Base-by-base conservation (phyloP, 2,113 vertebrate genomes). In the Acinonyx jubatus region DNA sequence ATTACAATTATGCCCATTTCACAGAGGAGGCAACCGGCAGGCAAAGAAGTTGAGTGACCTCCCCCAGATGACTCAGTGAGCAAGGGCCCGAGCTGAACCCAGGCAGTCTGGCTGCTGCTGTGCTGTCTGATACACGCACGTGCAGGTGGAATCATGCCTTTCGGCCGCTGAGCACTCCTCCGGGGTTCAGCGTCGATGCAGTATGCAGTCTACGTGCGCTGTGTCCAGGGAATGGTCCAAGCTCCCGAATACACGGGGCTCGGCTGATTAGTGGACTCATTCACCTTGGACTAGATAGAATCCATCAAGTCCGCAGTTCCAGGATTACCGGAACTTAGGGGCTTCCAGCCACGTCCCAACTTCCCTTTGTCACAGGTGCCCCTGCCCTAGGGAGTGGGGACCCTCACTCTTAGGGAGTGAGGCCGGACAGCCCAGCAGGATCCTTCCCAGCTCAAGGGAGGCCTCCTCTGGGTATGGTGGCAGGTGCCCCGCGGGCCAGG, bases 121-220 rank as follows among this genome's bases (percentile, higher is more conserved):
- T 2, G 15, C 88, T 38, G 0, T 19, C 4, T 16, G 1, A 2
- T 1, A 14, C 48, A 6, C 1, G 16, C 19, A 0, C 0, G 13
- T 4, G 11, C 21, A 25, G 33, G 4, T 1, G 25, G 41, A 55
- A 7, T 82, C 7, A 0, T 29, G 9, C 21, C 63, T 85, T 18
- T 15, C 45, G 52, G 50, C 80, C 2, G 0, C 1, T 3, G 9
- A 8, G 27, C 41, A 0, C 27, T 45, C 7, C 80, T 52, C 45
- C 15, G 36, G 8, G 6, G n/a, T 50, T 69, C n/a, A 12, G 29
- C 48, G n/a, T 50, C 57, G 1, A 1, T 38, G 19, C 33, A 9
- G 52, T 3, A 1, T 18, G 8, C 1, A 6, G 16, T 1, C 71
- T 48, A 0, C 5, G 0, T 21, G 0, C 7, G 0, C 48, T 52